Conservation (phyloP, 2,113 vertebrate species). For the Tauraco erythrolophus region DNA sequence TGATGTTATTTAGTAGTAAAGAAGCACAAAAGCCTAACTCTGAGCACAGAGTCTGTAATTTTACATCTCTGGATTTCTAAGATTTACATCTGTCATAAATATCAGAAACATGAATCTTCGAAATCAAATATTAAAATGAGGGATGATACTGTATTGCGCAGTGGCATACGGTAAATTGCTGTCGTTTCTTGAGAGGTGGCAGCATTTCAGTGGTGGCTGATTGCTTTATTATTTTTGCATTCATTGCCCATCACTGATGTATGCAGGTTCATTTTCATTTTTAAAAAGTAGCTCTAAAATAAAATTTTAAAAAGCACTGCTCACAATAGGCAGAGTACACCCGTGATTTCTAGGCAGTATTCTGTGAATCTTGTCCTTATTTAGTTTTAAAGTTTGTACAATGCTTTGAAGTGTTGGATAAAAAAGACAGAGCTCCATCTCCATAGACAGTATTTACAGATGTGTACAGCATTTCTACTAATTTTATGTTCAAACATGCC, state of each 20-base stretch:
- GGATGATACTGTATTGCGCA: neutral
- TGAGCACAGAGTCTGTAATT: neutral
- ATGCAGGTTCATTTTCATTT: constrained; percentile 14
- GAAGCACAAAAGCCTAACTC: neutral
- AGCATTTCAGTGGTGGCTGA: constrained; percentile 33
- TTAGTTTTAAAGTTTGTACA: neutral
- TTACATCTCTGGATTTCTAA: neutral
- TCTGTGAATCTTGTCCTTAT: neutral
- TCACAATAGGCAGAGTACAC: neutral
- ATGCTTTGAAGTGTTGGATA: neutral
- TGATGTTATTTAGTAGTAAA: neutral
- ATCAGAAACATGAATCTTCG: neutral
- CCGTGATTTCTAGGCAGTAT: neutral
- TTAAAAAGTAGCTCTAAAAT: constrained; percentile 10
- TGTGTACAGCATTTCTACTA: neutral
- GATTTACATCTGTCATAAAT: constrained; percentile 36
- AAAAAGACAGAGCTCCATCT: neutral
- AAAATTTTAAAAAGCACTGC: neutral
- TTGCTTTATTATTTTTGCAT: constrained; percentile 62
- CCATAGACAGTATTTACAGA: neutral
- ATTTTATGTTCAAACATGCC: neutral
- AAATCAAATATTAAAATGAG: constrained; percentile 67
- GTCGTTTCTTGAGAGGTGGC: constrained; percentile 23
- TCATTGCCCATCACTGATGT: constrained; percentile 9
- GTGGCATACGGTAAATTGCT: neutral